phyloP scores from a whole-genome alignment of 2,888 invertebrate genomes.

The Ochropleura leucogaster region DNA sequence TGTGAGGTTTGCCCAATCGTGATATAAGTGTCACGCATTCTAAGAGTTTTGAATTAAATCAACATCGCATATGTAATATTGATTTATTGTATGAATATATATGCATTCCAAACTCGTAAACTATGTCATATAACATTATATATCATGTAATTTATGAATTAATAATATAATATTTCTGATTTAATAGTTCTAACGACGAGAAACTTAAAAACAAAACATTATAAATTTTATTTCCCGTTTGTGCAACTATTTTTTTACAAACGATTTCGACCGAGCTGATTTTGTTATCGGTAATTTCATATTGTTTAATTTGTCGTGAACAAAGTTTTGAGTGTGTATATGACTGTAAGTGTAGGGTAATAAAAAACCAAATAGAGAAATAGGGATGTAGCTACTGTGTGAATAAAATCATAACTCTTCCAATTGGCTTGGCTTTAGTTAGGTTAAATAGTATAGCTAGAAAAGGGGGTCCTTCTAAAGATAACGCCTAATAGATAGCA shows the following conservation, averaged over 20 bases:
- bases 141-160: neutral
- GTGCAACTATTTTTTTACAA: too few species aligned
- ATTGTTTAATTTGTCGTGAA: neutral
- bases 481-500: neutral
- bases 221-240: neutral
- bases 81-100: neutral
- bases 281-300: neutral
- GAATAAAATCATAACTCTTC: neutral
- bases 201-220: neutral
- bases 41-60: neutral
- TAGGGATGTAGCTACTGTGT: neutral
- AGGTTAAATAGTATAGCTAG: neutral
- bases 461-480: neutral
- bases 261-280: too few species aligned
- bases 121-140: neutral
- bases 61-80: neutral
- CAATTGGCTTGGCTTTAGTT: neutral
- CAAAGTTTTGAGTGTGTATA: neutral
- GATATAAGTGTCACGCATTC: neutral
- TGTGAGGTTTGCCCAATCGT: neutral
- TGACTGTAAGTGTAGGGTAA: neutral
- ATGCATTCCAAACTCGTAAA: conserved; percentile 6
- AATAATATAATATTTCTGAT: neutral
- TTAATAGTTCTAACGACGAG: neutral
- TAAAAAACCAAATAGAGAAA: neutral